A percentile compares a stretch with the other conserved stretches of the same genome.
Evolutionary conservation across 2,113 vertebrate species (phyloP).

Genomic region (Oncorhynchus mykiss): DNA sequence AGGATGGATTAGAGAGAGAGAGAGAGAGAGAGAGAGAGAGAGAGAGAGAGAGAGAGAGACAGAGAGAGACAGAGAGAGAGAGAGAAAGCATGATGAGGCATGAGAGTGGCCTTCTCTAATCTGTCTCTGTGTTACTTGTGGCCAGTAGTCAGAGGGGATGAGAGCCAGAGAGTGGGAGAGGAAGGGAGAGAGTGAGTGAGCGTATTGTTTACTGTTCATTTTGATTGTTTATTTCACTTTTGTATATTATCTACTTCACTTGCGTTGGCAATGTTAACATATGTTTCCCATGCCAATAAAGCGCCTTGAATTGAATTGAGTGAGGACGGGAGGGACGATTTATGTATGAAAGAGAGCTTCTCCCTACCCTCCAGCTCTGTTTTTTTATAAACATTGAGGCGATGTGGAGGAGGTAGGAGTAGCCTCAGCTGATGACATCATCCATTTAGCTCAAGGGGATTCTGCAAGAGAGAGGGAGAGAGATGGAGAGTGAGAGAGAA

Average conservation of each 20-base stretch:
- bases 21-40: not conserved
- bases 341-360: slow-evolving; percentile 61
- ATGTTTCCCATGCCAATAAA: no score
- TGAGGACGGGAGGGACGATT: slow-evolving; percentile 60
- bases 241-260: no score
- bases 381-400: slow-evolving; percentile 2
- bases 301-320: not conserved
- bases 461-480: slow-evolving; percentile 53
- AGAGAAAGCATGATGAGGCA: slow-evolving; percentile 3
- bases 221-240: no score
- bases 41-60: not conserved
- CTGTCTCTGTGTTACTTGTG: not conserved
- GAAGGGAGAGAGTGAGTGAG: not conserved
- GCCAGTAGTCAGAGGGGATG: not conserved
- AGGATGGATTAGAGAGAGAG: not conserved
- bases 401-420: slow-evolving; percentile 60
- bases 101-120: slow-evolving; percentile 3
- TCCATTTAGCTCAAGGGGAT: slow-evolving; percentile 82
- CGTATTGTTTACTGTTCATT: no score
- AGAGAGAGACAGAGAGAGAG: not conserved
- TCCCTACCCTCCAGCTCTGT: not conserved
- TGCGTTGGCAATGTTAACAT: no score
- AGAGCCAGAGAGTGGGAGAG: not conserved
- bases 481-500: slow-evolving; percentile 18
- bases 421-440: slow-evolving; percentile 86